Evolutionary conservation across 2,888 invertebrate species (phyloP).

Genomic region (Graphium colonna): DNA sequence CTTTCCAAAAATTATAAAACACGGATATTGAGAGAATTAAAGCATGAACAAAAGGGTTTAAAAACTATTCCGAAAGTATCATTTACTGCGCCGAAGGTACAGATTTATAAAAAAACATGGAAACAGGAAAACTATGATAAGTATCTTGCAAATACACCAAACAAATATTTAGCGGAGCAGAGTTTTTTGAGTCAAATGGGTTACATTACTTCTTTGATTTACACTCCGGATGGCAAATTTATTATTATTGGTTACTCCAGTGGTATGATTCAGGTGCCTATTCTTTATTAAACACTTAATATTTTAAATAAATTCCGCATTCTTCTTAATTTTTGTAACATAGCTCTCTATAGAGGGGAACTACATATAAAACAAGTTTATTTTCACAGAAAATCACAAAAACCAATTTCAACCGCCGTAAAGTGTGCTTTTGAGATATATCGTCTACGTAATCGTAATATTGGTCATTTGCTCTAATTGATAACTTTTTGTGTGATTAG

Average conservation of each 20-base stretch:
- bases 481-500: no score
- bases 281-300: no score
- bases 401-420: no score
- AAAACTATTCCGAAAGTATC: slow-evolving; percentile 41
- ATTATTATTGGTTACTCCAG: slow-evolving; percentile 71
- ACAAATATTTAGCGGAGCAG: slow-evolving; percentile 38
- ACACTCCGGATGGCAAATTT: slow-evolving; percentile 58
- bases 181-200: slow-evolving; percentile 53
- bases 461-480: no score
- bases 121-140: slow-evolving; percentile 49
- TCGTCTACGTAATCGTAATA: not conserved
- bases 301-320: no score
- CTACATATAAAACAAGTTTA: slow-evolving; percentile 1
- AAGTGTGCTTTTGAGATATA: no score
- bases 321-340: not conserved
- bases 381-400: no score
- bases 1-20: slow-evolving; percentile 52
- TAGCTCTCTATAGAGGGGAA: no score
- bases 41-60: slow-evolving; percentile 35
- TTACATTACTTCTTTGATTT: slow-evolving; percentile 55
- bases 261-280: slow-evolving; percentile 75
- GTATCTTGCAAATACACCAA: slow-evolving; percentile 53
- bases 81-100: slow-evolving; percentile 46
- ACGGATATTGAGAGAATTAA: slow-evolving; percentile 45
- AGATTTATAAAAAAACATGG: slow-evolving; percentile 42